Conservation (phyloP, 2,888 invertebrate genomes). For the Polyploca ridens region DNA sequence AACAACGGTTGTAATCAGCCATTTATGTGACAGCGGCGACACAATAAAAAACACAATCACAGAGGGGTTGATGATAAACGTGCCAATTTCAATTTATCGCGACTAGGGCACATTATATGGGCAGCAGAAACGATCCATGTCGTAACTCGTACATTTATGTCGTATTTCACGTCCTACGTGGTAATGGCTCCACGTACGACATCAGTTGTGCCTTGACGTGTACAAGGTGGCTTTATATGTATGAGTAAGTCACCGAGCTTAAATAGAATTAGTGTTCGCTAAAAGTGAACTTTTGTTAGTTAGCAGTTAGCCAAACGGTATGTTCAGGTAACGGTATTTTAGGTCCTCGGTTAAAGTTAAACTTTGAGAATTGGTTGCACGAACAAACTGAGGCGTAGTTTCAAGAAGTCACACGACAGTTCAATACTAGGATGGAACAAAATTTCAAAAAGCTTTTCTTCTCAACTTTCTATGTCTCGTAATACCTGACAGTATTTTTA, state of each 20-base stretch:
- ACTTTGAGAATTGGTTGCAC: not conserved
- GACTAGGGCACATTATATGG: conserved; percentile 64
- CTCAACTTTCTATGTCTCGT: not conserved
- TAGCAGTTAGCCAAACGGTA: not conserved
- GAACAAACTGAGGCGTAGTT: not conserved
- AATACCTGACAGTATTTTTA: not conserved
- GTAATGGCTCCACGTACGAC: conserved; percentile 64
- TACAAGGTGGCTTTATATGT: conserved; percentile 34
- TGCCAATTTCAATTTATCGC: conserved; percentile 74
- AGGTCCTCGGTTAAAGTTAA: not conserved
- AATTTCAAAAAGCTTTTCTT: not conserved
- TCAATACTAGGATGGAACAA: not conserved
- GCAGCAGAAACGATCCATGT: conserved; percentile 57
- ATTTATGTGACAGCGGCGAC: conserved; percentile 38
- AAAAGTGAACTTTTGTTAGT: not conserved
- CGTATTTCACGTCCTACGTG: conserved; percentile 70
- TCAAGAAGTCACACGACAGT: not conserved
- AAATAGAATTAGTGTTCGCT: conserved; percentile 33
- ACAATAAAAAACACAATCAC: conserved; percentile 69
- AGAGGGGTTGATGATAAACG: conserved; percentile 63
- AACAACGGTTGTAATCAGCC: conserved; percentile 37
- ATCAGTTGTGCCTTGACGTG: conserved; percentile 51
- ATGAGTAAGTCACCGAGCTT: conserved; percentile 30
- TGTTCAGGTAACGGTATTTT: not conserved
- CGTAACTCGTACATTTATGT: conserved; percentile 72